phyloP scores from a whole-genome alignment of 2,888 invertebrate species.

The Troides helena region DNA sequence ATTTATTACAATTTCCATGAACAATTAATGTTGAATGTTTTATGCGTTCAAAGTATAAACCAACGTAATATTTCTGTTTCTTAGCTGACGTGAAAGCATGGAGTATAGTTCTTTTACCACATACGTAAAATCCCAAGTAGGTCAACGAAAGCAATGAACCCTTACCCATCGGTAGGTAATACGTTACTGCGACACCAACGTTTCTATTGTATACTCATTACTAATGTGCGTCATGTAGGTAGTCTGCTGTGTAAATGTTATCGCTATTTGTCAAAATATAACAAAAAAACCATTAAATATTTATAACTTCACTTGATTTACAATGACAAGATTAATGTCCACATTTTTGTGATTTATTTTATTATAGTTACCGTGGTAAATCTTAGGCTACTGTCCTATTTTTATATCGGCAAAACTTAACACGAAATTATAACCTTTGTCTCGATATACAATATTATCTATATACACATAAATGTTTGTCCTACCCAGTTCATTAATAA shows the following conservation, averaged over 20 bases:
- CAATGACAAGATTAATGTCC: no score
- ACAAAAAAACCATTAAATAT: background rate
- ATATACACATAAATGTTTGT: no score
- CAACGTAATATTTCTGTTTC: conserved; percentile 26
- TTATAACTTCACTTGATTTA: background rate
- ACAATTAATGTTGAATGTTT: background rate
- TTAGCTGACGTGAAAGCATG: conserved; percentile 22
- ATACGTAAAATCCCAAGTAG: conserved; percentile 23
- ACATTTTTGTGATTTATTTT: no score
- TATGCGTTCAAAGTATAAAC: conserved; percentile 9
- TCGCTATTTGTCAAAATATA: background rate
- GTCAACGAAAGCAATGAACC: conserved; percentile 28
- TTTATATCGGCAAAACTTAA: no score
- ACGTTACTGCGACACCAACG: background rate
- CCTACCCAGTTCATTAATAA: no score
- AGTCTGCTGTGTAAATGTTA: background rate
- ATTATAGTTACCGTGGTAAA: no score
- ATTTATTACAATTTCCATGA: no score
- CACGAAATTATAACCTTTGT: no score
- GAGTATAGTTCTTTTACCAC: conserved; percentile 23
- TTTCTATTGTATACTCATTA: no score
- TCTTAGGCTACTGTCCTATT: no score
- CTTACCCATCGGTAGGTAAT: conserved; percentile 8
- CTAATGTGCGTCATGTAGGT: background rate
- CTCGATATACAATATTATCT: no score